Evolutionary conservation across 2,888 invertebrate species (phyloP).

Genomic region (Megaustenia siamemsis): DNA sequence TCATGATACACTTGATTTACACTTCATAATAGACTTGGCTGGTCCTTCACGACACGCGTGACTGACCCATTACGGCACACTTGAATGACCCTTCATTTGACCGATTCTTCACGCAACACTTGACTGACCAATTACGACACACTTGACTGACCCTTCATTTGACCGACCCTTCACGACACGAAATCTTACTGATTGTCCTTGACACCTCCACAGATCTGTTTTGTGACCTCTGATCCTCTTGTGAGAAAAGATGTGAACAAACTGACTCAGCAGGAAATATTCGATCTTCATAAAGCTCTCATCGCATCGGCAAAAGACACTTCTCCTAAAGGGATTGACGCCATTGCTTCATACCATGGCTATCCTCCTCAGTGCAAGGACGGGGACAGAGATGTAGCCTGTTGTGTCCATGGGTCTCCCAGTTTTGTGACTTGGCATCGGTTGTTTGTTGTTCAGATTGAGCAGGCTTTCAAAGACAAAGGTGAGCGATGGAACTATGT

Average conservation of each 20-base stretch:
- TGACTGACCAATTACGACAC: no score
- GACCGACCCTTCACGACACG: no score
- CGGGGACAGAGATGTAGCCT: constrained; percentile 38
- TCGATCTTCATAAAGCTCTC: constrained; percentile 29
- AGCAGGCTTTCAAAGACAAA: constrained; percentile 47
- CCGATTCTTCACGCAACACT: no score
- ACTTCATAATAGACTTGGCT: no score
- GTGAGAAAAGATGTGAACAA: constrained; percentile 25
- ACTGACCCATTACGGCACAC: no score
- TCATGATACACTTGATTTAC: no score
- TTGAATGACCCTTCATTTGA: no score
- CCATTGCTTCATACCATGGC: constrained; percentile 50
- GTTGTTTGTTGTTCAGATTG: constrained; percentile 57
- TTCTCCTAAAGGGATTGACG: constrained; percentile 18
- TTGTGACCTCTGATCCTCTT: neutral
- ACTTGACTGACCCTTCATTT: no score
- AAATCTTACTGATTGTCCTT: no score
- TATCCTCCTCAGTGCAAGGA: constrained; percentile 45
- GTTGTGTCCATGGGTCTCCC: constrained; percentile 59
- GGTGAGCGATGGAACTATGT: neutral
- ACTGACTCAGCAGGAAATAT: constrained; percentile 17
- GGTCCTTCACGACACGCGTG: no score
- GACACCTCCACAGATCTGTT: neutral
- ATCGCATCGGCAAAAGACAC: constrained; percentile 7
- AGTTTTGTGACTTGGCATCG: constrained; percentile 59